Conservation (phyloP, 2,113 vertebrate genomes). For the Istiophorus platypterus region DNA sequence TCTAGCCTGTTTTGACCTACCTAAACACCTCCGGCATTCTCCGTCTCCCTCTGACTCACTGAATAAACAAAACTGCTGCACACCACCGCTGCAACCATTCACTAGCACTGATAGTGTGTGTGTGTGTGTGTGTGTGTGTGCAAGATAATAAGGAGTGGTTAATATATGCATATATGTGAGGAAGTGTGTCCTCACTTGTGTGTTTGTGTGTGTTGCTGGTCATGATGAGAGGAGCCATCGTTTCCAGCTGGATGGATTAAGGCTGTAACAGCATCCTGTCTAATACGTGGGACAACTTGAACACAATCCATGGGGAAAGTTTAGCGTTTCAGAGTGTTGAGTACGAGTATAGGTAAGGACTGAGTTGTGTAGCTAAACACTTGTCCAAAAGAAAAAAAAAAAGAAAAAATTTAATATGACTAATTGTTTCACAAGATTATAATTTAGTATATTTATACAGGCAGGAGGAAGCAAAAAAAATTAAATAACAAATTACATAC, state of each 20-base stretch:
- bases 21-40: conserved; percentile 74
- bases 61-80: conserved; percentile 70
- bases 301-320: conserved; percentile 23
- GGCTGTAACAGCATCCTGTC: conserved; percentile 29
- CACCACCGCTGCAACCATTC: conserved; percentile 12
- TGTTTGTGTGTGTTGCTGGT: conserved; percentile 20
- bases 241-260: conserved; percentile 28
- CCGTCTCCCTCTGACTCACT: conserved; percentile 77
- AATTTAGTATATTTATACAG: no score
- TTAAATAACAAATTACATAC: no score
- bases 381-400: not conserved
- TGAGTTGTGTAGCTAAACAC: not conserved
- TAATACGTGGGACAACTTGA: conserved; percentile 25
- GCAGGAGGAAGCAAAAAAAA: no score
- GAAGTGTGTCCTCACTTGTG: conserved; percentile 36
- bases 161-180: conserved; percentile 47
- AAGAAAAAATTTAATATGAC: no score
- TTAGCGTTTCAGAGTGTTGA: conserved; percentile 26
- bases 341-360: not conserved
- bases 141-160: conserved; percentile 43
- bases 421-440: not conserved
- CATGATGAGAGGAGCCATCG: conserved; percentile 8
- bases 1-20: conserved; percentile 72
- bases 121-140: not conserved
- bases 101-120: conserved; percentile 5